Conservation (phyloP, 1,140 invertebrate genomes). For the Phocides pigmalion region DNA sequence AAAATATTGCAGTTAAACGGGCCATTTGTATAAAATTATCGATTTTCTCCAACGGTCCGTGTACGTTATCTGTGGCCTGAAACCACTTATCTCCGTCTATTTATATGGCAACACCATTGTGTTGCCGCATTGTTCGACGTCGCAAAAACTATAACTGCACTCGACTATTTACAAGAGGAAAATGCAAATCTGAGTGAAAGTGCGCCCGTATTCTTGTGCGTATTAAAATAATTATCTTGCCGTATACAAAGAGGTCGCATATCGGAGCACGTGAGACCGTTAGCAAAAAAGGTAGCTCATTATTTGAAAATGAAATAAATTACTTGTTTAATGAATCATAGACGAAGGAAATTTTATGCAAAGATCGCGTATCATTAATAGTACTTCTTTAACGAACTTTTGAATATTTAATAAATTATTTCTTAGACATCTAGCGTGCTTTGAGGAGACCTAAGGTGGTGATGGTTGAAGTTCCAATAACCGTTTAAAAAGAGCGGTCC, state of each 20-base stretch:
- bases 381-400: too few relatives aligned
- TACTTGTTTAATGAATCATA: slow-evolving; percentile 1
- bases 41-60: slow-evolving; percentile 28
- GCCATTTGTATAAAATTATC: slow-evolving; percentile 25
- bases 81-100: slow-evolving; percentile 37
- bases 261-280: slow-evolving; percentile 38
- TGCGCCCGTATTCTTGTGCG: slow-evolving; percentile 47
- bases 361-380: too few relatives aligned
- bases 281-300: slow-evolving; percentile 26
- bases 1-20: slow-evolving; percentile 23
- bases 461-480: too few relatives aligned
- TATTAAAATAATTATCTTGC: slow-evolving; percentile 57
- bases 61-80: slow-evolving; percentile 33
- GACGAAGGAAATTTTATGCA: too few relatives aligned
- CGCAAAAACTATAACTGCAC: slow-evolving; percentile 41
- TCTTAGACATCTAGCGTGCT: too few relatives aligned
- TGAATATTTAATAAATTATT: too few relatives aligned
- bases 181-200: slow-evolving; percentile 60
- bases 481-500: too few relatives aligned
- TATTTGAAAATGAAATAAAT: slow-evolving; percentile 9
- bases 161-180: slow-evolving; percentile 37
- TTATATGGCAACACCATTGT: slow-evolving; percentile 37
- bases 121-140: slow-evolving; percentile 39
- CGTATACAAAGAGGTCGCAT: slow-evolving; percentile 38
- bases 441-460: too few relatives aligned